These are phyloP conservation scores for Aphelocoma californica DNA, from an alignment of 2,797 vertebrate species.

Conservation along the genomic window DNA sequence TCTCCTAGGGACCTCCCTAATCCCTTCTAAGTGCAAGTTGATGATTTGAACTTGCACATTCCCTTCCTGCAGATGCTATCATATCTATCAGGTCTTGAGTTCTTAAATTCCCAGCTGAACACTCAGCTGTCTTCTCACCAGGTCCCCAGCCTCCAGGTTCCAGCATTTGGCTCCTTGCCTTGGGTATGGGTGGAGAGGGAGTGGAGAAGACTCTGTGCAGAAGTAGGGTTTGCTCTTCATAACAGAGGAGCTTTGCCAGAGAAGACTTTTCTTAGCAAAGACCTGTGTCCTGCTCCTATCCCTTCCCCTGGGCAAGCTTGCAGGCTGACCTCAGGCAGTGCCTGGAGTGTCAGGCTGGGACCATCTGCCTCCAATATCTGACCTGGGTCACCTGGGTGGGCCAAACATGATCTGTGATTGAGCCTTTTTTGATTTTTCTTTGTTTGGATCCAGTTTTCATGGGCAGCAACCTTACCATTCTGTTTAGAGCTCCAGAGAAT, in stretches of 20 bases:
- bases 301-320: not conserved
- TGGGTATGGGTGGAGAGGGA: not conserved
- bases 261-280: not conserved
- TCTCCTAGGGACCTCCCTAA: not conserved
- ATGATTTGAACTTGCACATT: not conserved
- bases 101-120: not conserved
- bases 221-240: not conserved
- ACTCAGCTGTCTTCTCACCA: not conserved
- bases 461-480: not conserved
- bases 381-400: not conserved
- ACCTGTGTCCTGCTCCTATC: not conserved
- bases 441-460: not conserved
- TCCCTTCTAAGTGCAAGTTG: not conserved
- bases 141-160: not conserved
- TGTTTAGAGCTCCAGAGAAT: not conserved
- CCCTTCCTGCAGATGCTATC: not conserved
- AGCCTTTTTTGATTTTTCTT: not conserved
- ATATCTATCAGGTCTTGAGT: not conserved
- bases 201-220: not conserved
- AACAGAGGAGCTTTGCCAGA: not conserved
- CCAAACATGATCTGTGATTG: not conserved
- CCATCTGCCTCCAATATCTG: accelerated
- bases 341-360: not conserved
- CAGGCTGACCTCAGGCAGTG: not conserved
- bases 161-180: not conserved